These are phyloP conservation scores for Drosophila repletoides DNA, from an alignment of 1,140 invertebrate species.

Conservation along the genomic window DNA sequence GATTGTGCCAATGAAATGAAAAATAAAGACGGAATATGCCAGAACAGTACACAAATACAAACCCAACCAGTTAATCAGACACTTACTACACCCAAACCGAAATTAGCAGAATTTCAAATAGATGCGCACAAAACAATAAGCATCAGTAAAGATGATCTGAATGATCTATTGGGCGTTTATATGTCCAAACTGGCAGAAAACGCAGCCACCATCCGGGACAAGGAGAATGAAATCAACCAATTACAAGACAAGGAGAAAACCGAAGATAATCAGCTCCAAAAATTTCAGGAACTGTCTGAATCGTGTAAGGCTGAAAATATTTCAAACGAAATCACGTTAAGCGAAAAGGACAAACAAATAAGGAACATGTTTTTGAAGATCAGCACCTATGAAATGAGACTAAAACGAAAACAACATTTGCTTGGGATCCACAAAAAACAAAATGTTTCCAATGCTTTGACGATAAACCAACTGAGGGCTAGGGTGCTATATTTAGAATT, in stretches of 20 bases:
- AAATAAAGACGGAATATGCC: constrained; percentile 22
- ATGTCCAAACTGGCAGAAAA: constrained; percentile 59
- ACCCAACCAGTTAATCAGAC: constrained; percentile 20
- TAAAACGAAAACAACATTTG: constrained; percentile 54
- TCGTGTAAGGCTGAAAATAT: constrained; percentile 37
- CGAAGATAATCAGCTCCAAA: constrained; percentile 27
- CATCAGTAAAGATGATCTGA: constrained; percentile 58
- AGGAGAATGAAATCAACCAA: constrained; percentile 45
- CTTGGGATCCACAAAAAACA: constrained; percentile 36
- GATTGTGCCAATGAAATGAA: constrained; percentile 8
- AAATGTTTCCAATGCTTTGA: constrained; percentile 26
- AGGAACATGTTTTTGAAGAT: constrained; percentile 39
- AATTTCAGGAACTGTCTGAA: constrained; percentile 39
- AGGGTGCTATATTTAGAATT: constrained; percentile 30
- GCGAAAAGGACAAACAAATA: constrained; percentile 39
- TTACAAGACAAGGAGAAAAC: constrained; percentile 43
- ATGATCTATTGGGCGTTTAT: constrained; percentile 60
- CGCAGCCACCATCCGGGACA: constrained; percentile 52
- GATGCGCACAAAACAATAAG: constrained; percentile 61
- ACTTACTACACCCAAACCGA: constrained; percentile 18
- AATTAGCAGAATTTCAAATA: constrained; percentile 62
- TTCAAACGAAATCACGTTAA: not conserved
- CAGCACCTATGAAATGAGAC: constrained; percentile 44
- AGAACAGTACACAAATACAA: constrained; percentile 13
- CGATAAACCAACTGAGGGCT: constrained; percentile 37